These are phyloP conservation scores for Endomychus coccineus DNA, from an alignment of 2,888 invertebrate species.

Conservation along the genomic window DNA sequence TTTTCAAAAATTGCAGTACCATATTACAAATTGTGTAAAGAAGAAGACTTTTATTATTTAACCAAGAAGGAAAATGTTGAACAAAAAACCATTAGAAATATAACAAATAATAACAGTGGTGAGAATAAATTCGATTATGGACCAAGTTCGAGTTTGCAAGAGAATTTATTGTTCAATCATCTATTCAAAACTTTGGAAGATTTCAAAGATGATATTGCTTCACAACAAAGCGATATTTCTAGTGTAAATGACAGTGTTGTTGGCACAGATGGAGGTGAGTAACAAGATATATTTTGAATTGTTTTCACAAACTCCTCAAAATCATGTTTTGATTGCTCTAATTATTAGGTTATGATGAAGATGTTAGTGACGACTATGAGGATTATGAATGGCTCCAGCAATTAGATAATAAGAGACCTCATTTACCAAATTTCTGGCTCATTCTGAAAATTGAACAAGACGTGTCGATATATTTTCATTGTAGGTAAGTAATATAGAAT, in stretches of 20 bases:
- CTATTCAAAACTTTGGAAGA: no score
- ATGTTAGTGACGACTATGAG: slow-evolving; percentile 54
- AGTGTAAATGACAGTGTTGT: slow-evolving; percentile 32
- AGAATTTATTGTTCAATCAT: no score
- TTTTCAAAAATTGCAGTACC: slow-evolving; percentile 52
- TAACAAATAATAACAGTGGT: no score
- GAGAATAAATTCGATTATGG: no score
- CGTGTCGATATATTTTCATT: slow-evolving; percentile 61
- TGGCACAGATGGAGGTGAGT: slow-evolving; percentile 36
- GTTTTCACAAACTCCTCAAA: neutral
- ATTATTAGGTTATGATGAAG: slow-evolving; percentile 52
- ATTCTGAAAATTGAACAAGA: slow-evolving; percentile 54
- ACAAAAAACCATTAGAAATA: no score
- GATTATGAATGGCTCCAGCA: slow-evolving; percentile 52
- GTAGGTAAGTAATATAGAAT: slow-evolving; percentile 46
- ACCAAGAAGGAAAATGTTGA: no score
- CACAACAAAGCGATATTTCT: slow-evolving; percentile 37
- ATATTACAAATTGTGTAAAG: slow-evolving; percentile 51
- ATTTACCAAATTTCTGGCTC: slow-evolving; percentile 64
- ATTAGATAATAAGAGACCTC: slow-evolving; percentile 46
- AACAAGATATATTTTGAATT: slow-evolving; percentile 1
- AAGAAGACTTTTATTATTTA: slow-evolving; percentile 55
- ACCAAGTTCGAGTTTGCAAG: no score
- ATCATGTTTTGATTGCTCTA: slow-evolving; percentile 5
- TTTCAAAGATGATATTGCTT: slow-evolving; percentile 18